Evolutionary conservation across 2,888 invertebrate genomes (phyloP).

Genomic region (Nomada flava): DNA sequence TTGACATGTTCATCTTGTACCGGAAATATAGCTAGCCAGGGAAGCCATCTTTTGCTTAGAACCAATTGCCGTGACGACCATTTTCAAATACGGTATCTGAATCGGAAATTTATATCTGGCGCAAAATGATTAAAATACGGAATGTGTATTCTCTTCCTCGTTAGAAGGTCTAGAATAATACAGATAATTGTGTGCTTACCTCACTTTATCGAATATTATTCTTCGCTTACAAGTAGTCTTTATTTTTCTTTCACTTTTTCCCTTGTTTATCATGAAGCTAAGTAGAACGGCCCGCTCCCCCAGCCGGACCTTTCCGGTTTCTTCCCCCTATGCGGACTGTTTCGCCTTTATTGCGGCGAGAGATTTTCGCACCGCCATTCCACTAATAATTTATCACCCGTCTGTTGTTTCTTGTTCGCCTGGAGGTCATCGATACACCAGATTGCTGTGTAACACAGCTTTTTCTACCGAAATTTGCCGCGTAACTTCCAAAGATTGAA

Average conservation of each 20-base stretch:
- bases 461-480: slow-evolving; percentile 3
- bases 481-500: slow-evolving; percentile 20
- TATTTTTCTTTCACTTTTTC: slow-evolving; percentile 7
- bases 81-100: neutral
- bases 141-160: neutral
- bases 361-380: slow-evolving; percentile 41
- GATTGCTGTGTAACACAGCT: neutral
- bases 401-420: neutral
- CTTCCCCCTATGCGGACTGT: slow-evolving; percentile 18
- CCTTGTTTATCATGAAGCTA: neutral
- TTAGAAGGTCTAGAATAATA: no score
- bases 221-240: slow-evolving; percentile 45
- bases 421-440: slow-evolving; percentile 13
- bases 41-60: slow-evolving; percentile 23
- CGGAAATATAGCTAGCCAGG: slow-evolving; percentile 33
- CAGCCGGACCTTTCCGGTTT: slow-evolving; percentile 27
- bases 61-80: neutral
- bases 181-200: no score
- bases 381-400: slow-evolving; percentile 37
- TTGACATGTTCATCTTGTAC: slow-evolving; percentile 34
- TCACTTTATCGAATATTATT: slow-evolving; percentile 66
- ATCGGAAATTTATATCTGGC: neutral
- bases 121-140: neutral
- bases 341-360: slow-evolving; percentile 30
- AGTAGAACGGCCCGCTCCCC: slow-evolving; percentile 13